Evolutionary conservation across 2,797 vertebrate species (phyloP).

Genomic region (Dermochelys coriacea): DNA sequence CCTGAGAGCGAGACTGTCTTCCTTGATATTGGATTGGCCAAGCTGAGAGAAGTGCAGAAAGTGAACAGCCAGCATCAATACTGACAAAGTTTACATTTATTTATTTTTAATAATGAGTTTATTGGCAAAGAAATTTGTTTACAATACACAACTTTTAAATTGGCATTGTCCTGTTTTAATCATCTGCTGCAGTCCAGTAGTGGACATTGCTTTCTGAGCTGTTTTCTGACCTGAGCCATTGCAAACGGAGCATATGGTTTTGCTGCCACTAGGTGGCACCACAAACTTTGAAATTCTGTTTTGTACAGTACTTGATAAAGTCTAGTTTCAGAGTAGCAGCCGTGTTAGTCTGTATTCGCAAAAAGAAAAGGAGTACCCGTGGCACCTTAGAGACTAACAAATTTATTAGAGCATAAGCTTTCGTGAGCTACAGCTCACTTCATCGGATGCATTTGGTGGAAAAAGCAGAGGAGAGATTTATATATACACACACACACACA

Average conservation of each 20-base stretch:
- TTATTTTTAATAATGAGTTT: background rate
- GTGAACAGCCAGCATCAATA: background rate
- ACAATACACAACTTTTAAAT: background rate
- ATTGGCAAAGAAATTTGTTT: background rate
- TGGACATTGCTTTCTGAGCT: background rate
- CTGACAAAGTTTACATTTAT: background rate
- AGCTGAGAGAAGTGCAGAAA: background rate
- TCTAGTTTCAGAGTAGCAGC: too few species aligned
- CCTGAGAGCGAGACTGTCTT: background rate
- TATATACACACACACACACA: too few species aligned
- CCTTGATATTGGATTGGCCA: background rate
- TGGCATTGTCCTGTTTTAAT: background rate
- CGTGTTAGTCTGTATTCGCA: too few species aligned
- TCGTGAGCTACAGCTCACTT: too few species aligned
- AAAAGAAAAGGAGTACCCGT: too few species aligned
- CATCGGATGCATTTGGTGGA: too few species aligned
- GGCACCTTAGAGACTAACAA: too few species aligned
- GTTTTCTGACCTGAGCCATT: background rate
- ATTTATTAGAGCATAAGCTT: too few species aligned
- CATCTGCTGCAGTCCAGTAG: background rate
- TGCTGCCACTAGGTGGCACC: constrained; percentile 35
- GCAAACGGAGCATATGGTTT: rapidly evolving
- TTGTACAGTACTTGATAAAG: background rate
- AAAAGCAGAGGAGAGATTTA: too few species aligned
- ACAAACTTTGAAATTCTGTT: background rate